A percentile compares a stretch with the other conserved stretches of the same genome.
Evolutionary conservation across 1,140 invertebrate genomes (phyloP).

Genomic region (Odontomachus brunneus): DNA sequence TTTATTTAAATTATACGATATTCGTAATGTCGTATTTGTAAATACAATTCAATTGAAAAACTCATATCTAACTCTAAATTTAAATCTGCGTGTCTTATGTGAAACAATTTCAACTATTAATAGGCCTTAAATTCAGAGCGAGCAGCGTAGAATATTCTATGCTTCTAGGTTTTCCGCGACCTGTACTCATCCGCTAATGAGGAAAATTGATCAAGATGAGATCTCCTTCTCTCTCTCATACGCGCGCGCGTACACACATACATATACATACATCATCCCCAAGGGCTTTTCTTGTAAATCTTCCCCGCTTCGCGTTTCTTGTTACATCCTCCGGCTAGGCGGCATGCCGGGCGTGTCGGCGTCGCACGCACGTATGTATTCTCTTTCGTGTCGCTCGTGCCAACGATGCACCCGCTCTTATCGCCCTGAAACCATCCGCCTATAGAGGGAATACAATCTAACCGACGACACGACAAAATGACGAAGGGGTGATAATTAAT

Average conservation of each 20-base stretch:
- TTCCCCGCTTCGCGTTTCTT: conserved; percentile 40
- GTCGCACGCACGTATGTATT: conserved; percentile 55
- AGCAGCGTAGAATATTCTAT: background rate
- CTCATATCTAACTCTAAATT: too few relatives aligned
- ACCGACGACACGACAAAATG: background rate
- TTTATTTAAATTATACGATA: too few relatives aligned
- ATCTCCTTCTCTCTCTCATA: background rate
- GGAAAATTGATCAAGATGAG: conserved; percentile 71
- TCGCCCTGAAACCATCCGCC: conserved; percentile 68
- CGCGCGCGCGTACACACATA: too few relatives aligned
- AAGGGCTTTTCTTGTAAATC: conserved; percentile 68
- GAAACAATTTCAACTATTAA: too few relatives aligned
- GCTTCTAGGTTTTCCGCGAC: conserved; percentile 12
- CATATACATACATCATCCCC: conserved; percentile 6
- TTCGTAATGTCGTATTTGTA: too few relatives aligned
- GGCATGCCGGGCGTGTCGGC: conserved; percentile 39
- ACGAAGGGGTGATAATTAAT: background rate
- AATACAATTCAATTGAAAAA: too few relatives aligned
- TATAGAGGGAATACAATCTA: background rate
- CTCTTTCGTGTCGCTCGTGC: conserved; percentile 62
- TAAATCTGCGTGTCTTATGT: too few relatives aligned
- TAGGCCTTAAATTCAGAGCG: too few relatives aligned
- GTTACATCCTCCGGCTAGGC: conserved; percentile 47
- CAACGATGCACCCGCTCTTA: conserved; percentile 63
- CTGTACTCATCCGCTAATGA: conserved; percentile 26